Evolutionary conservation across 2,888 invertebrate species (phyloP), one percentile per base, ranked within the genome.

Genomic region (Lasiommata megera): DNA sequence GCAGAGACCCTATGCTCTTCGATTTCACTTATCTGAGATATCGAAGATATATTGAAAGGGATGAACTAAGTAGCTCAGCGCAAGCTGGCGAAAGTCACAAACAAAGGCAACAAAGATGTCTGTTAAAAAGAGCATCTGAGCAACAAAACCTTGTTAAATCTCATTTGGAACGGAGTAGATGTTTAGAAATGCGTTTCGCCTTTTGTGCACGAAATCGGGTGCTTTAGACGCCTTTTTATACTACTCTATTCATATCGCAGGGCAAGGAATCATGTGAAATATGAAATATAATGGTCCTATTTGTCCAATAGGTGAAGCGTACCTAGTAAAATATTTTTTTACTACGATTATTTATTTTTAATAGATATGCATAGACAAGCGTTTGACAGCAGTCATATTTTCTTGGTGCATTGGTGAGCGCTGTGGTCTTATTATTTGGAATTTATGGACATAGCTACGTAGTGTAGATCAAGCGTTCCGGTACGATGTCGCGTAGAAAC

Each of bases 91-190:
- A 47, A 56, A 67, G 56, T 62, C 36, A 73, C 69, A 75, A 80
- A 73, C 72, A 72, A 66, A 67, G 72, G 73, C 72, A 68, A 81
- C 80, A 80, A 81, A 79, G 80, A 77, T 72, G 71, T 75, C 78
- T 68, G 72, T 79, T 73, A 74, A 85, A 84, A 86, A 82, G 84
- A 83, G 79, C 86, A 83, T 79, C 77, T 71, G 67, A 64, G 70
- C 72, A 77, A 87, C 81, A 84, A 84, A 88, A 86, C 80, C 80
- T 86, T 88, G 87, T 88, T 88, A 87, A 87, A 88, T 82, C 85
- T 81, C 68, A 79, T 83, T 85, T 80, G 65, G 67, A 68, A 64
- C 71, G 65, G 74, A 63, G 78, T 80, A 70, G 74, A 79, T 77
- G 74, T 82, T 77, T 79, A 65, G 67, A 74, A 68, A 61, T 70